Evolutionary conservation across 2,888 invertebrate genomes (phyloP), one percentile per base, ranked within the genome.

Genomic region (Melanostoma scalare): DNA sequence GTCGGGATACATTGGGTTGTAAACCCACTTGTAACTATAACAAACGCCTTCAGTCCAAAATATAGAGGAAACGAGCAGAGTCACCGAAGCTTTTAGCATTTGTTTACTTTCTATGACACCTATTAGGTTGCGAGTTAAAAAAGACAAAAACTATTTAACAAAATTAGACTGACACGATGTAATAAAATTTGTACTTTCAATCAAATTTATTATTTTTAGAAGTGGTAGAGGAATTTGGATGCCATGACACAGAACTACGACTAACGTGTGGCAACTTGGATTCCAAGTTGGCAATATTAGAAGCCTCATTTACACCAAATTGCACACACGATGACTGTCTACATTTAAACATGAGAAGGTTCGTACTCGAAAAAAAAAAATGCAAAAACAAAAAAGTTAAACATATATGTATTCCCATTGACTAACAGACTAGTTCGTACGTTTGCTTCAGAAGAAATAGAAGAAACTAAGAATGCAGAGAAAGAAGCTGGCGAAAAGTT

Each of bases 191-290:
- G 20, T 1, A 20, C 20, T 20, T 20, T 20, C 20, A 20, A 50
- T 56, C 20, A 46, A 20, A n/a, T 20, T 6, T 46, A 42, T 10
- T 46, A 31, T 52, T 65, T 50, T n/a, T 93, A 94, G 94, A 94
- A 92, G 93, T 94, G 86, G 94, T 94, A 73, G 93, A 93, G 89
- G 93, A 93, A 88, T 93, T 92, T 87, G 93, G 93, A 88, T 94
- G 94, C 88, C 92, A 93, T 89, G 92, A 93, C 88, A 93, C 92
- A 89, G 92, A 92, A 87, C 92, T 94, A 87, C 92, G 93, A 31
- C 90, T 94, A 55, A 94, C 94, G 3, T 94, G 94, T 87, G 93
- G 94, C 38, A 93, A 93, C 80, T 89, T 94, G 85, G 93, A 93
- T 89, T 92, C 94, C 2, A 93, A 94, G 88, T 93, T 94, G 78